Conservation (phyloP, 2,888 invertebrate genomes). For the Nephrotoma guestfalica region DNA sequence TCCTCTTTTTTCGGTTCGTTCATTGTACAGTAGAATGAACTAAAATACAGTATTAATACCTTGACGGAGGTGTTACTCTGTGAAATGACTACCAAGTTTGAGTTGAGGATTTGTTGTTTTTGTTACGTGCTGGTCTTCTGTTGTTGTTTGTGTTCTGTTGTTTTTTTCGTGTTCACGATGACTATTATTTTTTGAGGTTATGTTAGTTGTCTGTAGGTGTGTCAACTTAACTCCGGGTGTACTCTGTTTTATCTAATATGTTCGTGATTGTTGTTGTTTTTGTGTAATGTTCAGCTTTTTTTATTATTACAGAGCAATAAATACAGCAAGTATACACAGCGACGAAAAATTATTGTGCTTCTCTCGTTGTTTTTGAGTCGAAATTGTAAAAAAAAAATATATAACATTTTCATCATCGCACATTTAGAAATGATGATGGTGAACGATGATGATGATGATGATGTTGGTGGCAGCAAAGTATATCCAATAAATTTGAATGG, state of each 20-base stretch:
- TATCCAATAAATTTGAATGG: neutral
- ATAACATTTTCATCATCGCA: neutral
- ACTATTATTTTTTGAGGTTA: constrained; percentile 2
- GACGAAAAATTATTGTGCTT: constrained; percentile 3
- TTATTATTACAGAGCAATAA: constrained; percentile 2
- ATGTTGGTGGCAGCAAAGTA: neutral
- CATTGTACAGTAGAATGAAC: neutral
- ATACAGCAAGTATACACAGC: neutral
- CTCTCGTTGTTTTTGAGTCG: neutral
- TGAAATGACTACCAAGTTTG: constrained; percentile 13
- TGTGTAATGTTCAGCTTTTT: neutral
- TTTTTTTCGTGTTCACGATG: neutral
- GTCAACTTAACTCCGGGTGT: constrained; percentile 10
- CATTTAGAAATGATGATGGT: neutral
- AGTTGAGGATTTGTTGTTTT: constrained; percentile 5
- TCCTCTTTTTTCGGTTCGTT: neutral
- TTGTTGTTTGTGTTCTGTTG: constrained; percentile 3
- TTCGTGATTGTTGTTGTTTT: neutral
- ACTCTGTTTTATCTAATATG: neutral
- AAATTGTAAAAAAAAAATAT: neutral
- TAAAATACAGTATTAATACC: neutral
- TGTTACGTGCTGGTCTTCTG: neutral
- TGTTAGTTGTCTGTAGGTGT: constrained; percentile 12
- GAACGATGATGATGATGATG: neutral
- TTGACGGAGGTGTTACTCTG: constrained; percentile 15